phyloP scores from a whole-genome alignment of 37 sponge, comb jelly and placozoan species.

The Ephydatia muelleri region DNA sequence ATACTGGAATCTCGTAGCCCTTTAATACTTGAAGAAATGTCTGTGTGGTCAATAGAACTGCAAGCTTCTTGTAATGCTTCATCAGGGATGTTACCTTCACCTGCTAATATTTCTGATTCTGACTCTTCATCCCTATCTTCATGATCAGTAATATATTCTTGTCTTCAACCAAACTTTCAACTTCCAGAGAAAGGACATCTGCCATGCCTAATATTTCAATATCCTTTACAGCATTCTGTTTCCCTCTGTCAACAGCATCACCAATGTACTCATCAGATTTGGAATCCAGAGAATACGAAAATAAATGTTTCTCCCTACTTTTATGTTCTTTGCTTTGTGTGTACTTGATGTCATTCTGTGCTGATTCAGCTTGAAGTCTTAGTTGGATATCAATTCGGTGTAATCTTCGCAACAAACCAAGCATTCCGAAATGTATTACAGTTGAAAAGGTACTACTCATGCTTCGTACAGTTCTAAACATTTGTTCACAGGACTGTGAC shows the following conservation, averaged over 20 bases:
- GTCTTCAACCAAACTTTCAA: too few relatives aligned
- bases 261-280: background rate
- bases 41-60: too few relatives aligned
- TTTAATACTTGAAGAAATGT: too few relatives aligned
- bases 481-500: slow-evolving; percentile 62
- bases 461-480: slow-evolving; percentile 52
- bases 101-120: too few relatives aligned
- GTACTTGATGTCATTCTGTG: slow-evolving; percentile 30
- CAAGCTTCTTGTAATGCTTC: too few relatives aligned
- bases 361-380: slow-evolving; percentile 25
- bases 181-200: background rate
- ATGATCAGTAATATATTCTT: too few relatives aligned
- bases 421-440: slow-evolving; percentile 58
- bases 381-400: slow-evolving; percentile 51
- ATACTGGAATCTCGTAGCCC: too few relatives aligned
- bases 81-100: too few relatives aligned
- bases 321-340: slow-evolving; percentile 20
- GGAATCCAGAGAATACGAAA: too few relatives aligned
- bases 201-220: slow-evolving; percentile 50
- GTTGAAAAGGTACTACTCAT: slow-evolving; percentile 61
- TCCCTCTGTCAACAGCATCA: slow-evolving; percentile 13
- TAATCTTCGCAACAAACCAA: slow-evolving; percentile 48
- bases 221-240: slow-evolving; percentile 9
- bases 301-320: background rate
- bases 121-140: too few relatives aligned